These are phyloP conservation scores for Maniola hyperantus DNA, from an alignment of 2,888 invertebrate species.

Conservation along the genomic window DNA sequence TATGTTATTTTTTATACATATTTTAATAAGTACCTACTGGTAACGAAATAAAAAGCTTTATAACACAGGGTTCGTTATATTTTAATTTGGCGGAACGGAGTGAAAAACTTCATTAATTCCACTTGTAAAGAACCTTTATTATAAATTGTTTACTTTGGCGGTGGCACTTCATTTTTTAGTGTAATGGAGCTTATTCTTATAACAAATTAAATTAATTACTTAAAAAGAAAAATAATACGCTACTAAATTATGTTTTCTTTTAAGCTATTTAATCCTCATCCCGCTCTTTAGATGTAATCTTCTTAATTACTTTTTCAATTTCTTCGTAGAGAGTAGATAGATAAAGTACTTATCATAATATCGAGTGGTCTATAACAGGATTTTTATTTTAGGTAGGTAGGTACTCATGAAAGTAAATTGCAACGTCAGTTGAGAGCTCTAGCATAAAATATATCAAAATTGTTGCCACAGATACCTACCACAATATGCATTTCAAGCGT, in stretches of 20 bases:
- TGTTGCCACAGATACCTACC: too few species aligned
- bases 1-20: too few species aligned
- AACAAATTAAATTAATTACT: conserved; percentile 18
- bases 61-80: conserved; percentile 1
- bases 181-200: conserved; percentile 10
- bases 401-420: too few species aligned
- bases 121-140: conserved; percentile 15
- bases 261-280: neutral
- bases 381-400: too few species aligned
- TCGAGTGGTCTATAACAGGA: too few species aligned
- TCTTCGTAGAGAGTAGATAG: too few species aligned
- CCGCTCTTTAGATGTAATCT: neutral
- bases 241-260: conserved; percentile 9
- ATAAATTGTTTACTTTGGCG: conserved; percentile 18
- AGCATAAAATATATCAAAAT: too few species aligned
- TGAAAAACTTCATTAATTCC: conserved; percentile 19
- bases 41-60: conserved; percentile 1
- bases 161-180: neutral
- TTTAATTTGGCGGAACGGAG: conserved; percentile 5
- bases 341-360: too few species aligned
- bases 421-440: too few species aligned
- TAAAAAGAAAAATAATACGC: conserved; percentile 6
- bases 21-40: too few species aligned
- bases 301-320: neutral
- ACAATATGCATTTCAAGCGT: too few species aligned